Evolutionary conservation across 1,140 invertebrate species (phyloP).

Genomic region (Pseudomyrmex concolor): DNA sequence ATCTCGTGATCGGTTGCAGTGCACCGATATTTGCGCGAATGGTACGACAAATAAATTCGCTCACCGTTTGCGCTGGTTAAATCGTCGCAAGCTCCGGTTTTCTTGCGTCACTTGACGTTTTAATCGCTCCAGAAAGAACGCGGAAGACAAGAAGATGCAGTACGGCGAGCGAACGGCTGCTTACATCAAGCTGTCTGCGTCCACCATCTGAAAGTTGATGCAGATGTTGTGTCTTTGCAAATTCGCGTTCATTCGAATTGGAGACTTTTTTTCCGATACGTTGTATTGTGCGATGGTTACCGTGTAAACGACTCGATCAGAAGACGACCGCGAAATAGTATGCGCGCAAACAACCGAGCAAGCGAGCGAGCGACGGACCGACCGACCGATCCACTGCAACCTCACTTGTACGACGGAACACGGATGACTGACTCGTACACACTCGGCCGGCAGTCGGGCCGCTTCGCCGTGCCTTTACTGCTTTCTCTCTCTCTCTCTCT

Average conservation of each 20-base stretch:
- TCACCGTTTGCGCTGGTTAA: constrained; percentile 36
- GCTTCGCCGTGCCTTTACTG: constrained; percentile 13
- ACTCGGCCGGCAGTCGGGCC: constrained; percentile 9
- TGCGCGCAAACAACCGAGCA: constrained; percentile 55
- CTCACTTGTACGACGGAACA: constrained; percentile 70
- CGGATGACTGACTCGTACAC: constrained; percentile 71
- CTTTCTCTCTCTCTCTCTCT: neutral
- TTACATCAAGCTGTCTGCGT: constrained; percentile 31
- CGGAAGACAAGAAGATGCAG: constrained; percentile 57
- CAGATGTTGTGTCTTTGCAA: neutral
- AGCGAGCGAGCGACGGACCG: constrained; percentile 61
- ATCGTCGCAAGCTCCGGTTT: neutral
- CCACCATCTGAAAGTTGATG: neutral
- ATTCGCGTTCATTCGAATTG: constrained; percentile 6
- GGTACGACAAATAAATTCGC: constrained; percentile 51
- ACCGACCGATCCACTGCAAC: constrained; percentile 57
- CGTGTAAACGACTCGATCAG: constrained; percentile 11
- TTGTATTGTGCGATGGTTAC: constrained; percentile 5
- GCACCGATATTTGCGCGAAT: neutral
- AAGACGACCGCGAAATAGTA: constrained; percentile 43
- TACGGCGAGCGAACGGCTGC: constrained; percentile 13
- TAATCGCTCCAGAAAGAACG: constrained; percentile 52
- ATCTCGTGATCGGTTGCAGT: neutral
- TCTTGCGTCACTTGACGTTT: neutral
- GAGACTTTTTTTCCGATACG: constrained; percentile 22